These are phyloP conservation scores for Scaptomyza flava DNA, from an alignment of 2,888 invertebrate genomes.

Conservation along the genomic window DNA sequence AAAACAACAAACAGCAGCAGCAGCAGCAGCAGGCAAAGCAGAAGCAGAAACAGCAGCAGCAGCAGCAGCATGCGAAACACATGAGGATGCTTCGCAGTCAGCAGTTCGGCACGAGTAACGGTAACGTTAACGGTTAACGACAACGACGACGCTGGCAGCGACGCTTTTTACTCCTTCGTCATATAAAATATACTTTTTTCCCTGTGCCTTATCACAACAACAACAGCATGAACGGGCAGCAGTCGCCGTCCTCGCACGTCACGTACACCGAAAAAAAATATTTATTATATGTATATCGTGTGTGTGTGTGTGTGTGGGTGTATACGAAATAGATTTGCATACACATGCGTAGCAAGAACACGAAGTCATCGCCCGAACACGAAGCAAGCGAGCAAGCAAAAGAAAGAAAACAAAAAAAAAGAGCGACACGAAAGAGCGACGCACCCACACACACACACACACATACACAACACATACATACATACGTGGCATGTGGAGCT, in stretches of 20 bases:
- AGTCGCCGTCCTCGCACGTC: constrained; percentile 77
- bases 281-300: constrained; percentile 40
- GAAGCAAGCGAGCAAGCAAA: constrained; percentile 16
- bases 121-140: constrained; percentile 17
- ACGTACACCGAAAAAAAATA: constrained; percentile 75
- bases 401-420: constrained; percentile 42
- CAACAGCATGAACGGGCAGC: constrained; percentile 32
- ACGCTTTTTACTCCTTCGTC: constrained; percentile 74
- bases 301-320: constrained; percentile 35
- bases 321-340: constrained; percentile 69
- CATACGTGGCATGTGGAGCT: constrained; percentile 72
- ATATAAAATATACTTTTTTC: constrained; percentile 71
- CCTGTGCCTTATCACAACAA: constrained; percentile 70
- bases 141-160: constrained; percentile 44
- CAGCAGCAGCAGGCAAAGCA: constrained; percentile 37
- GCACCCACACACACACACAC: constrained; percentile 55
- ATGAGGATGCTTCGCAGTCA: constrained; percentile 65
- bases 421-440: constrained; percentile 67
- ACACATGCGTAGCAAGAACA: constrained; percentile 71
- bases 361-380: constrained; percentile 43
- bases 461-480: constrained; percentile 38
- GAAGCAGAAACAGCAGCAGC: constrained; percentile 1
- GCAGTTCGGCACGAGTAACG: constrained; percentile 42
- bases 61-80: constrained; percentile 50
- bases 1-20: constrained; percentile 66